Base-by-base conservation (phyloP, 2,797 vertebrate species). In the Cuculus canorus region DNA sequence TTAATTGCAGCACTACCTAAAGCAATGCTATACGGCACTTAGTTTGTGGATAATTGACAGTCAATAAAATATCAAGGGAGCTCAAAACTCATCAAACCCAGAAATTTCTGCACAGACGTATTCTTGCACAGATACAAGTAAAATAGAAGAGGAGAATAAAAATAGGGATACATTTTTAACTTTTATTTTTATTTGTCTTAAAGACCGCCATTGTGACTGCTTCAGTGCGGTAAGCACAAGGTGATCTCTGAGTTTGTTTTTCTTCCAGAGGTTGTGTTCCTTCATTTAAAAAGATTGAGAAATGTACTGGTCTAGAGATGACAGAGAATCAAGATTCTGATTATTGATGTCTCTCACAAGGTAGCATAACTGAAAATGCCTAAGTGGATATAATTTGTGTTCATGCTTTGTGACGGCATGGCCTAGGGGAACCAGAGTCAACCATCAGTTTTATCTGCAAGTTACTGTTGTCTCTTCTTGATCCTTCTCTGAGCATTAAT, bases 1-100 rank as follows among this genome's bases (percentile, higher is more conserved):
- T 95, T 93, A 94, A 95, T 93, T 91, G 86, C 89, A 87, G 60
- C 71, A 60, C 82, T 52, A 92, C 82, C 86, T 96, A 93, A 93
- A 94, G 89, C 56, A 93, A 45, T 85, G n/a, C 45, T 76, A 41
- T 59, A 53, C 27, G 89, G 50, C 43, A 68, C 22, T 17, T 66
- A 77, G 86, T 84, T 78, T 79, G 19, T 9, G 6, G 53, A 39
- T 93, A 92, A 93, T 79, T 79, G 70, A 52, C 72, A 52, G 89
- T 86, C 84, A 87, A 82, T 91, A 92, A 96, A 91, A 87, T 85
- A 82, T 37, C 59, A 76, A 86, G 37, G 22, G 39, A 89, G 13
- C 59, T 86, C 63, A 90, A 86, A 86, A 89, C 78, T 13, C 63
- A 68, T 89, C 22, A 87, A 94, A 92, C 24, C 2, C 28, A 84